phyloP scores from a whole-genome alignment of 2,113 vertebrate genomes.

The Xiphias gladius region DNA sequence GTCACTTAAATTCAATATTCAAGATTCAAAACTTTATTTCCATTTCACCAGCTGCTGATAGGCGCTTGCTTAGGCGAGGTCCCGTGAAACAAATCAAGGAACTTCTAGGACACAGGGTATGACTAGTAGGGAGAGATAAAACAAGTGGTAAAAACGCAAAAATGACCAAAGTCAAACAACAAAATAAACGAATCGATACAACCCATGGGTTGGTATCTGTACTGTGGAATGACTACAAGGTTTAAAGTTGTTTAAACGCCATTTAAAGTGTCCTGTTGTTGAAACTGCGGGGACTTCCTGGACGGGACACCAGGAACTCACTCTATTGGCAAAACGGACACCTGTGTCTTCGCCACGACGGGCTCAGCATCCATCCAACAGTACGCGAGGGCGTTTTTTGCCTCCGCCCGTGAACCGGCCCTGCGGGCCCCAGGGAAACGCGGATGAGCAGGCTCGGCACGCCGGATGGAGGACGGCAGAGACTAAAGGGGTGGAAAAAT shows the following conservation, averaged over 20 bases:
- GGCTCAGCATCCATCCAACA: not conserved
- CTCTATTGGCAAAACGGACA: not conserved
- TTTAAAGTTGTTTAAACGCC: no score
- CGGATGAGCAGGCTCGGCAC: no score
- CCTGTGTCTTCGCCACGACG: not conserved
- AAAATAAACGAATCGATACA: no score
- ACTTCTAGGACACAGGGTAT: not conserved
- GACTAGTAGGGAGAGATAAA: not conserved
- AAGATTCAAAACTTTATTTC: not conserved
- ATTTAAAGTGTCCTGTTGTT: no score
- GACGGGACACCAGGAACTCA: not conserved
- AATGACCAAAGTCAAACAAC: not conserved
- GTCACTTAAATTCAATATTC: not conserved
- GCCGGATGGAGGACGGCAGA: no score
- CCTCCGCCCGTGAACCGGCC: no score
- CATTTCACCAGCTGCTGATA: not conserved
- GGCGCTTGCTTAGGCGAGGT: not conserved
- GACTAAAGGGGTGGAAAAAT: no score
- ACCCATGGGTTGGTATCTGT: no score
- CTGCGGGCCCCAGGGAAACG: no score
- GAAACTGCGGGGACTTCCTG: slow-evolving; percentile 9
- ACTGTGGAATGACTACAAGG: not conserved
- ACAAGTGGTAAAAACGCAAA: not conserved
- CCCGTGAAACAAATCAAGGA: not conserved
- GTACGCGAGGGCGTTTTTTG: fast-evolving